Evolutionary conservation across 2,888 invertebrate species (phyloP), one percentile per base, ranked within the genome.

Genomic region (Rhopalosiphum nymphaeae): DNA sequence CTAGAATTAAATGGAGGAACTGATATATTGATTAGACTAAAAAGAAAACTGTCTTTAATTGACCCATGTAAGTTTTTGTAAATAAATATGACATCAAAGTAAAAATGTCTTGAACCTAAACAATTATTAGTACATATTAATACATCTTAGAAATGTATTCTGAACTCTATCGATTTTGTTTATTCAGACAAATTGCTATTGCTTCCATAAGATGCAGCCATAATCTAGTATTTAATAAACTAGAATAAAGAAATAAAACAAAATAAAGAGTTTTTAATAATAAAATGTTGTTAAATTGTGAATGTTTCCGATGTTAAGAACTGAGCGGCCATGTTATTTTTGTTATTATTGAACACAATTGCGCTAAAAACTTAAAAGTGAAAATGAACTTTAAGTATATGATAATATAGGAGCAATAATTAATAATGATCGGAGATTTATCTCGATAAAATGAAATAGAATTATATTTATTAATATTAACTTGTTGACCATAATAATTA

Each of bases 361-460:
- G 26, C 3, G 25, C 26, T 42, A 26, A 89, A 89, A 57, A n/a
- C n/a, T n/a, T n/a, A n/a, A n/a, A n/a, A n/a, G n/a, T 42, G 88
- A 88, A 5, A 88, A n/a, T 88, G 88, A 88, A 89, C 44, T 61
- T n/a, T 61, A 61, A 29, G 44, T 61, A 89, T 16, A 3, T 36
- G 0, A 42, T 42, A 1, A 11, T 89, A 88, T 56, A 36, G 26
- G 56, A 89, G 56, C 26, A 57, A 29, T 89, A 89, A 26, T 53
- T 21, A 53, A 36, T 53, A 53, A 36, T 87, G 16, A 87, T 5
- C 16, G 16, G 36, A 29, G n/a, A 49, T 87, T 21, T 53, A 87
- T 87, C n/a, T 53, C n/a, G 87, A 53, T 49, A 87, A 87, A 87
- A 87, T 5, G 36, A 87, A 87, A 87, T 87, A n/a, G 36, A 87